A percentile compares a stretch with the other conserved stretches of the same genome.
Evolutionary conservation across 1,140 invertebrate genomes (phyloP).

Genomic region (Scaptodrosophila lebanonensis): DNA sequence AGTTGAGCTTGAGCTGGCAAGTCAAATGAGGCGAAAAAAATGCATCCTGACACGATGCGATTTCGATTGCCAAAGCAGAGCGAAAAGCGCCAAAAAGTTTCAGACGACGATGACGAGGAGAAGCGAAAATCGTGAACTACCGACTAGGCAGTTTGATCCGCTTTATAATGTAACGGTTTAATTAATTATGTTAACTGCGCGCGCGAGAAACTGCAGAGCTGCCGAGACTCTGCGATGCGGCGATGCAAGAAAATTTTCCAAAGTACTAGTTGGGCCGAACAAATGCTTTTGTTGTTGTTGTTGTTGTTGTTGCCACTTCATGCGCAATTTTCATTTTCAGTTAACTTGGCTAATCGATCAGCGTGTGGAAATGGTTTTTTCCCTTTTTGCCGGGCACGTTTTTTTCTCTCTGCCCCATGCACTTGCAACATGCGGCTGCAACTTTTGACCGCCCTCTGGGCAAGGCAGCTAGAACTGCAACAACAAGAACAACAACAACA

Average conservation of each 20-base stretch:
- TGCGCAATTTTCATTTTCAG: slow-evolving; percentile 70
- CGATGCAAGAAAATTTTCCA: no score
- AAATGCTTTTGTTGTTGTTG: neutral
- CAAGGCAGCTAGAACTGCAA: slow-evolving; percentile 11
- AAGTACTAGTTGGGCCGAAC: slow-evolving; percentile 14
- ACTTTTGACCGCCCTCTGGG: neutral
- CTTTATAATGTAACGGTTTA: slow-evolving; percentile 77
- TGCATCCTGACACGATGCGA: slow-evolving; percentile 73
- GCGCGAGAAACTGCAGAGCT: slow-evolving; percentile 1
- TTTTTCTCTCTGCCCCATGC: slow-evolving; percentile 27
- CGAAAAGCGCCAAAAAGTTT: no score
- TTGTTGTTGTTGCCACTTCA: slow-evolving; percentile 61
- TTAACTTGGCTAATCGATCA: slow-evolving; percentile 67
- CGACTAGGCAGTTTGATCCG: slow-evolving; percentile 56
- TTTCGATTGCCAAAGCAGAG: slow-evolving; percentile 22
- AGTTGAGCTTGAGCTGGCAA: slow-evolving; percentile 11
- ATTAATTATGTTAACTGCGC: slow-evolving; percentile 72
- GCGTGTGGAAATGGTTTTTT: slow-evolving; percentile 21
- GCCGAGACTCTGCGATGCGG: neutral
- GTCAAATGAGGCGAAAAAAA: slow-evolving; percentile 72
- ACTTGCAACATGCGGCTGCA: slow-evolving; percentile 47
- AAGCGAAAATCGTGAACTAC: slow-evolving; percentile 65
- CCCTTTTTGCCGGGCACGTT: slow-evolving; percentile 29
- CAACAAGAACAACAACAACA: neutral
- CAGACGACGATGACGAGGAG: no score